phyloP scores from a whole-genome alignment of 2,797 vertebrate species.

The Trichosurus vulpecula region DNA sequence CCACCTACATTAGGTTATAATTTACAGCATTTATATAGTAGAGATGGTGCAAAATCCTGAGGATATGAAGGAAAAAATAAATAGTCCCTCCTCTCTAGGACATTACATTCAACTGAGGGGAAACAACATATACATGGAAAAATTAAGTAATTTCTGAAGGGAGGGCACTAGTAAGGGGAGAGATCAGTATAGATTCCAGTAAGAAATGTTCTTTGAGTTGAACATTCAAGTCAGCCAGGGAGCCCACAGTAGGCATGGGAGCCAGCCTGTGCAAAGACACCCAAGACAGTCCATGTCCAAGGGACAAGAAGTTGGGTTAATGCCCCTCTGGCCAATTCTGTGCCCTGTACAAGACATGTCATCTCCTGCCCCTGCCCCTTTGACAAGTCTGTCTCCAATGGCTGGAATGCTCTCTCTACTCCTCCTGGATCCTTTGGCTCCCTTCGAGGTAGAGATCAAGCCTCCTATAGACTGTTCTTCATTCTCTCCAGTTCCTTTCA shows the following conservation, averaged over 20 bases:
- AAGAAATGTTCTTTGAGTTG: neutral
- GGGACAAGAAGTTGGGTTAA: neutral
- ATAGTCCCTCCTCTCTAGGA: neutral
- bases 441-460: neutral
- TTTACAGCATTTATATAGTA: neutral
- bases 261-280: neutral
- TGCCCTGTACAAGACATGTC: neutral
- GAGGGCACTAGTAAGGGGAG: neutral
- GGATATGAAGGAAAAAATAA: neutral
- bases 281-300: neutral
- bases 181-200: neutral
- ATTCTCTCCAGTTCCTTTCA: neutral
- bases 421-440: neutral
- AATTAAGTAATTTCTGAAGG: neutral
- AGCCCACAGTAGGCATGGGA: neutral
- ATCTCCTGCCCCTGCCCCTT: neutral
- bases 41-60: neutral
- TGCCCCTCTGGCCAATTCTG: neutral
- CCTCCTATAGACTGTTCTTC: neutral
- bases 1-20: neutral
- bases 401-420: neutral
- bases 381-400: neutral
- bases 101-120: neutral
- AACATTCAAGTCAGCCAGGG: neutral
- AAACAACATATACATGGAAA: neutral